Base-by-base conservation (phyloP, 2,888 invertebrate species). In the Leptura quadrifasciata region DNA sequence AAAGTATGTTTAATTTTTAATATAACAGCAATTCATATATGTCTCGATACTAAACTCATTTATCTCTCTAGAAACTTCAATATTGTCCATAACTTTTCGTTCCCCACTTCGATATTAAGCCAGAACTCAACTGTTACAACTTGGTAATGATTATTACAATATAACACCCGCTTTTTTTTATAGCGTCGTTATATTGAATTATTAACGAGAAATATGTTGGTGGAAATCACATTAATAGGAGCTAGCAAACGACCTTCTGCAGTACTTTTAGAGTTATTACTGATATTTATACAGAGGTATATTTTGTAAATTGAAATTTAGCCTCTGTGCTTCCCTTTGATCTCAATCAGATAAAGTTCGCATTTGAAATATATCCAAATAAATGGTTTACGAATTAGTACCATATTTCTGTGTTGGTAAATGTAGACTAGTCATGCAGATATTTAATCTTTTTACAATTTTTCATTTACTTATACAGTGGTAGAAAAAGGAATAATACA, bases 91-190 rank as follows among this genome's bases (percentile, higher is more conserved):
- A 67, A 54, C 52, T 17, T 21, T 15, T 27, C 31, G 24, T 15
- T 52, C 18, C 65, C 47, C 52, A 12, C 52, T 9, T 18, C 47
- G 20, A n/a, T 64, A 52, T 54, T 55, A 55, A 52, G 18, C 54
- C 9, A 20, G 27, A 55, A 35, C 27, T 18, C 55, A 12, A 47
- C 6, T 55, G 12, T 68, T 55, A 57, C 68, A 57, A 31, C 55
- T 17, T 68, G 68, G 55, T 68, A 68, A 68, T 68, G 55, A 68
- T 68, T 68, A 55, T 68, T 55, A 57, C 68, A 55, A 24, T 55
- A 55, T 68, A 68, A 55, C 55, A 54, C 31, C 68, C n/a, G n/a
- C 55, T 47, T 18, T 67, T 68, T 68, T 68, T 68, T 68, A 68
- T 68, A 31, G 57, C 31, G 20, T 55, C 57, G 31, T 68, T 68